phyloP scores from a whole-genome alignment of 2,797 vertebrate species.

The Pitangus sulphuratus region DNA sequence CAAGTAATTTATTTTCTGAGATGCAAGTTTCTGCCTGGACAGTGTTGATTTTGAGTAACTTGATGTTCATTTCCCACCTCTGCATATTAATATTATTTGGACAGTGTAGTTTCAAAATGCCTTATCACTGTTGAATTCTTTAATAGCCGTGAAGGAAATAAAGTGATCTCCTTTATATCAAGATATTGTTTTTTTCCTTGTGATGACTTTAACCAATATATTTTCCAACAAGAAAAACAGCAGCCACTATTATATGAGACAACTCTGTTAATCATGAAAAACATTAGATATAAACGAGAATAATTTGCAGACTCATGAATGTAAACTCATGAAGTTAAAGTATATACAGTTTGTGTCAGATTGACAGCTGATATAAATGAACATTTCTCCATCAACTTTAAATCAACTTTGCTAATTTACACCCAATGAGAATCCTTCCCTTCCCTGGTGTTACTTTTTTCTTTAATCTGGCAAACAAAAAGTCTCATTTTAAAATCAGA shows the following conservation, averaged over 20 bases:
- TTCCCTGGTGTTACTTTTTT: background rate
- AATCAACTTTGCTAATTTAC: background rate
- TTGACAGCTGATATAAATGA: background rate
- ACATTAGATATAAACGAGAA: background rate
- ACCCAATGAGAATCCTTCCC: background rate
- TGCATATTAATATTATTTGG: slow-evolving; percentile 61
- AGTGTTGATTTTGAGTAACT: slow-evolving; percentile 65
- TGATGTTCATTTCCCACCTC: slow-evolving; percentile 38
- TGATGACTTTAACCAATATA: background rate
- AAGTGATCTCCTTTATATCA: slow-evolving; percentile 31
- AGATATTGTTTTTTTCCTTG: background rate
- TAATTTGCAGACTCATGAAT: background rate
- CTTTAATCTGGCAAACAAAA: background rate
- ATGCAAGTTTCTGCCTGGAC: slow-evolving; percentile 61
- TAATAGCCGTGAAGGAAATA: slow-evolving; percentile 25
- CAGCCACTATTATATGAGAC: background rate
- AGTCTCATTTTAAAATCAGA: background rate
- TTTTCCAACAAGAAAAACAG: slow-evolving; percentile 20
- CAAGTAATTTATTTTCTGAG: slow-evolving; percentile 75
- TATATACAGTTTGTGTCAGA: background rate
- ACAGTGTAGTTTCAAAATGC: background rate
- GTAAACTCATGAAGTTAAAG: background rate
- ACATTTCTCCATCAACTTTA: background rate
- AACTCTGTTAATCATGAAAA: slow-evolving; percentile 36
- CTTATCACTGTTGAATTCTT: background rate